These are phyloP conservation scores for Cheirogaleus medius DNA, from an alignment of 2,113 vertebrate genomes.

Conservation along the genomic window DNA sequence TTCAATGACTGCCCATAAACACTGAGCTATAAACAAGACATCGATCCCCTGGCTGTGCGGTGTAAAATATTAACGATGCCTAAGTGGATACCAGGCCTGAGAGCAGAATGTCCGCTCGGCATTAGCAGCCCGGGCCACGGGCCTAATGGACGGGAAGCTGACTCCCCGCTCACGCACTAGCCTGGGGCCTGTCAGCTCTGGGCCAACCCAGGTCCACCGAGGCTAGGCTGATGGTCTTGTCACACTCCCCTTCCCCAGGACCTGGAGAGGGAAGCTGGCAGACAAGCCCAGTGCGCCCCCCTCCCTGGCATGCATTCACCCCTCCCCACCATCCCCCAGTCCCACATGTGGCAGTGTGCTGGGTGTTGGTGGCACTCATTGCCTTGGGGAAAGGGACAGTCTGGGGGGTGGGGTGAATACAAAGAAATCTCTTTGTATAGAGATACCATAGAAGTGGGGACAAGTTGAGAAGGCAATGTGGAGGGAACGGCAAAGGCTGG, in stretches of 20 bases:
- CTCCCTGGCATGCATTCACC: not conserved
- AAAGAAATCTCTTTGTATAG: not conserved
- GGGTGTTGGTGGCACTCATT: not conserved
- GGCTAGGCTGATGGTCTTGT: not conserved
- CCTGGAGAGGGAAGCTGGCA: not conserved
- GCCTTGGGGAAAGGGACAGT: not conserved
- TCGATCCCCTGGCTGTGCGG: slow-evolving; percentile 76
- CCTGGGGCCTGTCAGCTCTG: not conserved
- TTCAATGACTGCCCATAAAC: slow-evolving; percentile 64
- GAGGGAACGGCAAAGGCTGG: not conserved
- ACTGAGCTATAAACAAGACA: slow-evolving; percentile 77
- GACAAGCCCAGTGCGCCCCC: not conserved
- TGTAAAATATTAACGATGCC: slow-evolving; percentile 86
- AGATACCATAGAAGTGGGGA: not conserved
- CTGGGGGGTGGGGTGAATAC: too few relatives aligned
- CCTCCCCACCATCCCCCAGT: not conserved
- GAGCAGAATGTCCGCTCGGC: slow-evolving; percentile 57
- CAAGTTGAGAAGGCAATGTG: not conserved
- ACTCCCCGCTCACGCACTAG: not conserved
- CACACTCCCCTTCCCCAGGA: not conserved
- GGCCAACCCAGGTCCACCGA: not conserved
- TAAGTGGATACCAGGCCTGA: slow-evolving; percentile 77
- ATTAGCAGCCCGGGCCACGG: slow-evolving; percentile 62
- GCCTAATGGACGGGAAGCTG: slow-evolving; percentile 75
- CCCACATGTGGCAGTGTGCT: not conserved